Percentiles rank a stretch among this genome's conserved stretches.
Evolutionary conservation across 2,113 vertebrate genomes (phyloP).

Genomic region (Grallaria varia): DNA sequence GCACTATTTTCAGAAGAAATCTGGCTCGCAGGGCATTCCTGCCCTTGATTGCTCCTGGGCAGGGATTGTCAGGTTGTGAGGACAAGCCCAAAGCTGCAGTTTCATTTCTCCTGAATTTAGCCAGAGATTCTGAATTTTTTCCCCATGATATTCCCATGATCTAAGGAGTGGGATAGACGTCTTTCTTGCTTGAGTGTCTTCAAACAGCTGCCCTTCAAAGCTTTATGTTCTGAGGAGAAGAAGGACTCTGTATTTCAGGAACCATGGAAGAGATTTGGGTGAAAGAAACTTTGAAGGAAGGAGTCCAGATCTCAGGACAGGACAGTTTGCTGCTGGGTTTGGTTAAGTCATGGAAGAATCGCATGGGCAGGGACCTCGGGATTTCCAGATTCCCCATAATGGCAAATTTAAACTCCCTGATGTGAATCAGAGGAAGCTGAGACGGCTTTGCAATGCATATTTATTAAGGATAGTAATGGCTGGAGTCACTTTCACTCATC

Average conservation of each 20-base stretch:
- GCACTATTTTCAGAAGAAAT: not conserved
- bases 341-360: not conserved
- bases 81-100: not conserved
- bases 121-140: not conserved
- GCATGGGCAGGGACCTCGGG: too few relatives aligned
- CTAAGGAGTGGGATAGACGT: not conserved
- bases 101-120: not conserved
- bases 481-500: slow-evolving; percentile 32
- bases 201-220: not conserved
- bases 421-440: slow-evolving; percentile 16
- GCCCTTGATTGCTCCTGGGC: not conserved
- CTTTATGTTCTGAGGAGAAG: not conserved
- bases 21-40: not conserved
- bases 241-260: not conserved
- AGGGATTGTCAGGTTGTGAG: not conserved
- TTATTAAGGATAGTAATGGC: slow-evolving; percentile 37
- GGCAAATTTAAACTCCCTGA: slow-evolving; percentile 48
- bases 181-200: not conserved
- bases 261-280: not conserved
- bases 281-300: not conserved
- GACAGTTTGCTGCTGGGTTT: not conserved
- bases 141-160: not conserved
- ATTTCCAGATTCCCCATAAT: not conserved
- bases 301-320: not conserved
- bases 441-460: slow-evolving; percentile 28